A percentile compares a stretch with the other conserved stretches of the same genome.
phyloP scores from a whole-genome alignment of 2,888 invertebrate species.

The Phaedon cochleariae region DNA sequence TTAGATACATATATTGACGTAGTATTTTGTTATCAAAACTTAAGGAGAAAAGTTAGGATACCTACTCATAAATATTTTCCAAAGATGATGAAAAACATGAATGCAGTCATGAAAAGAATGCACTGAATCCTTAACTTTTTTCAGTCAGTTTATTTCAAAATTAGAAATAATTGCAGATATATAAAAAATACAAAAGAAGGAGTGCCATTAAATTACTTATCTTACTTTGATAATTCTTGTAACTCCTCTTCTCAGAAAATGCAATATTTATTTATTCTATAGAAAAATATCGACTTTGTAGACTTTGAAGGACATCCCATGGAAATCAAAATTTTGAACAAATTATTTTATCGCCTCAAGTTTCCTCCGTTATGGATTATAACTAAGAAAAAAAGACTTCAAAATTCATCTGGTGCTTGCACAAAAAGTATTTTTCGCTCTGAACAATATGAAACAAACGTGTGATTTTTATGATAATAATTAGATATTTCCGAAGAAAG shows the following conservation, averaged over 20 bases:
- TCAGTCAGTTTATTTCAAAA: neutral
- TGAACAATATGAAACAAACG: constrained; percentile 34
- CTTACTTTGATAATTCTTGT: neutral
- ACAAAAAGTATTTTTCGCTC: constrained; percentile 25
- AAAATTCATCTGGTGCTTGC: constrained; percentile 27
- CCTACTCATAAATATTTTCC: neutral
- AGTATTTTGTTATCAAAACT: neutral
- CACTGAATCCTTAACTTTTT: neutral
- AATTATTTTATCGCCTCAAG: neutral
- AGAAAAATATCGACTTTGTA: neutral
- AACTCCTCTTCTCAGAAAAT: neutral
- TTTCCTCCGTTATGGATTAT: neutral
- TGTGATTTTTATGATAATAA: constrained; percentile 52
- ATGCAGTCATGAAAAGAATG: neutral
- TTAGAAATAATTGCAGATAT: neutral
- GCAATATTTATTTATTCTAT: neutral
- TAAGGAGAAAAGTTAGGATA: neutral
- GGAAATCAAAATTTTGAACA: neutral
- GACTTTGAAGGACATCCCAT: neutral
- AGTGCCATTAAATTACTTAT: neutral
- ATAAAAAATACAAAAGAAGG: neutral
- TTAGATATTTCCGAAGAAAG: constrained; percentile 32
- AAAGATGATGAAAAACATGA: neutral
- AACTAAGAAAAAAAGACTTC: constrained; percentile 11
- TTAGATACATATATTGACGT: neutral